These are phyloP conservation scores for Aricia artaxerxes DNA, from an alignment of 2,888 invertebrate species.

Conservation along the genomic window DNA sequence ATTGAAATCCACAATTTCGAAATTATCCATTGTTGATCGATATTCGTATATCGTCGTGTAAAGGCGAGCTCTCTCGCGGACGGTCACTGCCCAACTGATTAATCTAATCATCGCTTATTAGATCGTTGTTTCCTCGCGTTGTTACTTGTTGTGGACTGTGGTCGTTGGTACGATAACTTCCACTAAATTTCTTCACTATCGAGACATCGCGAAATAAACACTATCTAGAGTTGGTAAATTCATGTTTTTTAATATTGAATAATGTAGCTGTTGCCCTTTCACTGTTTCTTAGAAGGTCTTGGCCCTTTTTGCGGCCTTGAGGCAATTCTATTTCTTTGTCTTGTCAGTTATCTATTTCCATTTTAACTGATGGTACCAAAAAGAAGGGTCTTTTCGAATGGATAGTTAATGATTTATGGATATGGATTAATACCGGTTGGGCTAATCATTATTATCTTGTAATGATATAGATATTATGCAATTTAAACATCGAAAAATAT, in stretches of 20 bases:
- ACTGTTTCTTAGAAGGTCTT: not conserved
- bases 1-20: conserved; percentile 61
- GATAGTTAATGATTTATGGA: too few relatives aligned
- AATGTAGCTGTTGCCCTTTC: not conserved
- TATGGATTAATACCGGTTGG: too few relatives aligned
- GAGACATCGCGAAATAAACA: not conserved
- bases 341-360: not conserved
- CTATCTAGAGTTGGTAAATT: not conserved
- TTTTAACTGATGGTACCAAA: not conserved
- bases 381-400: too few relatives aligned
- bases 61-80: conserved; percentile 50
- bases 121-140: conserved; percentile 60
- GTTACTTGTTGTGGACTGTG: not conserved
- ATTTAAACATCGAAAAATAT: not conserved
- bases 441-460: not conserved
- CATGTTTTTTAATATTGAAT: not conserved
- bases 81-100: conserved; percentile 72
- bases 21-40: conserved; percentile 55
- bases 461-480: not conserved
- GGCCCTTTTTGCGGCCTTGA: not conserved
- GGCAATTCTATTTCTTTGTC: not conserved
- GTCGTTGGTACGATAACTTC: conserved; percentile 4
- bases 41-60: conserved; percentile 41
- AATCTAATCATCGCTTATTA: conserved; percentile 68
- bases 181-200: not conserved